Evolutionary conservation across 2,113 vertebrate genomes (phyloP).

Genomic region (Heterotilapia buettikoferi): DNA sequence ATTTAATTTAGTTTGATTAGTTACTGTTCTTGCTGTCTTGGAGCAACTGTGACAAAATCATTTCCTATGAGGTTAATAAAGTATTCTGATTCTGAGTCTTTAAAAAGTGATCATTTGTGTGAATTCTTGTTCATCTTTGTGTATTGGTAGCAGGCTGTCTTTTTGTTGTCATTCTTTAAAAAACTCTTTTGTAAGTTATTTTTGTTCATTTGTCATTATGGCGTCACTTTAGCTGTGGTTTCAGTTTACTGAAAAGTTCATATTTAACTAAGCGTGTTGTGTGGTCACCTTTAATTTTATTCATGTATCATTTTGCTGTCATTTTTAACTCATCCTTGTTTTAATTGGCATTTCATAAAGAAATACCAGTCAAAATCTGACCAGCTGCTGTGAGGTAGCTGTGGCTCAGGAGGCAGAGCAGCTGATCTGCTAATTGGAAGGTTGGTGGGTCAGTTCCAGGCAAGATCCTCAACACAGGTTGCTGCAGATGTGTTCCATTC

Average conservation of each 20-base stretch:
- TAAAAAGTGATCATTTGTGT: neutral
- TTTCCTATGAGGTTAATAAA: neutral
- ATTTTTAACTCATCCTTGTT: neutral
- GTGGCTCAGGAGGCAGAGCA: neutral
- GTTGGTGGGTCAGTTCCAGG: rapidly evolving
- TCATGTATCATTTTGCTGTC: neutral
- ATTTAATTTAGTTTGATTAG: too few relatives aligned
- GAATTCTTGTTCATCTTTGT: neutral
- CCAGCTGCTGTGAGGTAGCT: neutral
- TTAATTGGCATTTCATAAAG: neutral
- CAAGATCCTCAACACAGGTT: neutral
- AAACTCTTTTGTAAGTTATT: too few relatives aligned
- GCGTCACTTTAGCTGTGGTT: too few relatives aligned
- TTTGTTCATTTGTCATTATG: too few relatives aligned
- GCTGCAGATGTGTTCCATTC: neutral
- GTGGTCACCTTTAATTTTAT: neutral
- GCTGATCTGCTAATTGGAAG: neutral
- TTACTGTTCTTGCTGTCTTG: too few relatives aligned
- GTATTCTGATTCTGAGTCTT: neutral
- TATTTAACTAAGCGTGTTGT: neutral
- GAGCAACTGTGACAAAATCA: too few relatives aligned
- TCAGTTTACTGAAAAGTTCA: too few relatives aligned
- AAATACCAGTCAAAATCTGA: neutral
- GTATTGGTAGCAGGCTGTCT: too few relatives aligned
- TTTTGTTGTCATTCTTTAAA: too few relatives aligned